Evolutionary conservation across 2,113 vertebrate genomes (phyloP), one percentile per base, ranked within the genome.

Genomic region (Gallinago paraguaiae): DNA sequence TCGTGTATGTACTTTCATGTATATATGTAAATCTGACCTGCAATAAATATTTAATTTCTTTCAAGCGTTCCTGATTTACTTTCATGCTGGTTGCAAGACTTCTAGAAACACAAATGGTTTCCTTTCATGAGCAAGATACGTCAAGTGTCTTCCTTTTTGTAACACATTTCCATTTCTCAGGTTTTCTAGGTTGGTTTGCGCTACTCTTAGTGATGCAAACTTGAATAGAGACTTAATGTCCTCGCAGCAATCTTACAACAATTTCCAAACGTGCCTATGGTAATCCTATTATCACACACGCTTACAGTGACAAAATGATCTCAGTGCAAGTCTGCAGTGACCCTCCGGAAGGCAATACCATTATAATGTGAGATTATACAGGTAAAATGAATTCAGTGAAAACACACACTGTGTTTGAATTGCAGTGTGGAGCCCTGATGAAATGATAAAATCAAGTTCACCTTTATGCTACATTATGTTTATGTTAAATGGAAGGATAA

Each of bases 361-460:
- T 82, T 84, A 82, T 88, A 93, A 95, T 78, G 83, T 48, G 68
- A 96, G 79, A 90, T 96, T 96, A 96, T 95, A 86, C 85, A 94
- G 69, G 88, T 67, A 71, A 92, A 97, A 96, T 77, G 17, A 95
- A 96, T 93, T 95, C 85, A 60, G 64, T 43, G 30, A 83, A 90
- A 90, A 88, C 28, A 86, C 57, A 88, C 64, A 65, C 35, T 5
- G 0, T 45, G 75, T 51, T 70, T 86, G 90, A 90, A 70, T 94
- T 92, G 88, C 75, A 82, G 54, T 59, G 79, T 39, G 37, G 48
- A 88, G 37, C 41, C 60, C 35, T 6, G 7, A 56, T 46, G 68
- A 94, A 94, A 94, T 70, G 64, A 93, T 30, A 88, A 86, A 95
- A 94, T 65, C 76, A 68, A 95, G 80, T 92, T 90, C 92, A 90